Base-by-base conservation (phyloP, 2,888 invertebrate genomes). In the Folsomia manolachei region DNA sequence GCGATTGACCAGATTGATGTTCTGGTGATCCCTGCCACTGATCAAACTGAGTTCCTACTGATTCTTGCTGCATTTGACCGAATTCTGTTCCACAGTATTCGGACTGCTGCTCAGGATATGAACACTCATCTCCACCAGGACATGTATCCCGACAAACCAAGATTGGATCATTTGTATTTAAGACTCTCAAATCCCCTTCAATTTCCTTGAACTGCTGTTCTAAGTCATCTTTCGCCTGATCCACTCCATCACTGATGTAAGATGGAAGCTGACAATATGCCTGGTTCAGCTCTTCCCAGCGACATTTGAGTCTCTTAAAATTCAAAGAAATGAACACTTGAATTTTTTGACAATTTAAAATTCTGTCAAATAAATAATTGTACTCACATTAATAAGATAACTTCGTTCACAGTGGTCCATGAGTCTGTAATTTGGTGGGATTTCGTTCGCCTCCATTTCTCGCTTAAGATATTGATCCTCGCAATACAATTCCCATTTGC, bases 121-220 rank as follows among this genome's bases (percentile, higher is more conserved):
- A n/a, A n/a, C n/a, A n/a, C n/a, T n/a, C n/a, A n/a, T n/a, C n/a
- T n/a, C n/a, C n/a, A n/a, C n/a, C n/a, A n/a, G n/a, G n/a, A n/a
- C n/a, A n/a, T n/a, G n/a, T n/a, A n/a, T n/a, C n/a, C n/a, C n/a
- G n/a, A n/a, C n/a, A n/a, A n/a, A n/a, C n/a, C n/a, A n/a, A n/a
- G 63, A 64, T 25, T 27, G 24, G 27, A 24, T 21, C 64, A 39
- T n/a, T 27, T 2, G 27, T 9, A n/a, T 52, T 70, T 14, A 75
- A 71, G 2, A 75, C 56, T 26, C 69, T 52, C n/a, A 75, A 26
- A 27, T 75, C 72, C 0, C 23, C 18, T 27, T 75, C 75, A 4
- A 75, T 67, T 21, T 72, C 75, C 21, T 71, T 75, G 61, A 75
- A 53, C 24, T 64, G 72, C 11, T 53, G 60, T 27, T 72, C 75